Percentiles rank a stretch among this genome's conserved stretches.
Conservation (phyloP, 2,113 vertebrate species). For the Fregetta grallaria region DNA sequence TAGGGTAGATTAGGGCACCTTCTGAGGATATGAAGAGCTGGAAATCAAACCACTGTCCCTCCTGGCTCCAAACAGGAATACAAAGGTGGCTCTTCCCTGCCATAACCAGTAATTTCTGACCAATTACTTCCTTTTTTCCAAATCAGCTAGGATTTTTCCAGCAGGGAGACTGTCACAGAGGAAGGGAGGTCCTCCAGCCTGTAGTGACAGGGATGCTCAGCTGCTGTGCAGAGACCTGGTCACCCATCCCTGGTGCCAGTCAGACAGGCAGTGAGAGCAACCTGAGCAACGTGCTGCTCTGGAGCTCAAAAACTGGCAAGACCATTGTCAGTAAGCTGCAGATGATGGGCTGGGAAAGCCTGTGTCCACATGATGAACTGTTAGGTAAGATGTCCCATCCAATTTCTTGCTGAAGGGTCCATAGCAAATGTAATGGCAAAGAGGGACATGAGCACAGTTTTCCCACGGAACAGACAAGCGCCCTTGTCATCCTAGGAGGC, state of each 20-base stretch:
- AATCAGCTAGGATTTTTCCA: not conserved
- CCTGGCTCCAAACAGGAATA: not conserved
- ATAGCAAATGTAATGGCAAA: not conserved
- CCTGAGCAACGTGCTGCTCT: not conserved
- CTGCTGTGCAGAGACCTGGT: not conserved
- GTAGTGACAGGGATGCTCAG: not conserved
- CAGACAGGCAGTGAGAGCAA: not conserved
- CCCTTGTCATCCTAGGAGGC: not conserved
- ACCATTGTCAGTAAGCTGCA: not conserved
- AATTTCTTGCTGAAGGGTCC: not conserved
- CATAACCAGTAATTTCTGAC: not conserved
- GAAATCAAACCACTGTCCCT: not conserved
- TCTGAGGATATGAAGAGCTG: not conserved
- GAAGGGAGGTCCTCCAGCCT: not conserved
- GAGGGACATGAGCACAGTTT: rapidly evolving
- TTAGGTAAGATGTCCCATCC: not conserved
- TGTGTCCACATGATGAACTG: not conserved
- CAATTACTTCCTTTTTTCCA: not conserved
- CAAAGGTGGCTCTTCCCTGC: not conserved
- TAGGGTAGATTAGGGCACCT: not conserved
- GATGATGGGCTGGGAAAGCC: not conserved
- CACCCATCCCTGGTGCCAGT: not conserved
- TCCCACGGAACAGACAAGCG: not conserved
- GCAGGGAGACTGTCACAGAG: not conserved
- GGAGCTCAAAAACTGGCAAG: not conserved